Base-by-base conservation (phyloP, 1,140 invertebrate genomes). In the Tetraneura akinire region DNA sequence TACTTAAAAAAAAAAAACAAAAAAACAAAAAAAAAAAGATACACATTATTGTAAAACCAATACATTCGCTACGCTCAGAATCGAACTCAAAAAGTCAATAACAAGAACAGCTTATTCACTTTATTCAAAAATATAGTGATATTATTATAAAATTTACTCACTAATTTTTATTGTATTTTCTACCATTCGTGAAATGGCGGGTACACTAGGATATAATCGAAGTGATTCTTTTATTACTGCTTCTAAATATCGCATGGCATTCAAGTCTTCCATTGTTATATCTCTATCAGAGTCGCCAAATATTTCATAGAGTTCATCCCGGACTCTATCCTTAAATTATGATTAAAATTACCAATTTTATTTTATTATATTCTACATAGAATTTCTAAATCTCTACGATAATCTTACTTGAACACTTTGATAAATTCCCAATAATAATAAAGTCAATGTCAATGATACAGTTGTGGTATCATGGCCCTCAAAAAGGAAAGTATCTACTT, bases 401-500 rank as follows among this genome's bases (percentile, higher is more conserved):
- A n/a, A 45, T 9, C 71, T 87, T 83, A 88, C 87, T 86, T 91
- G 90, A 81, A 88, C 87, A 78, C 92, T 88, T 6, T 87, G 89
- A 85, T 92, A 85, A 81, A 87, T 88, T 1, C 90, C 92, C 10
- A 94, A 83, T 13, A 90, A 83, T 85, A 92, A 91, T 16, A 93
- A 85, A 10, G 88, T 88, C 88, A 90, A 93, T 53, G 87, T 87
- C 29, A 92, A 86, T 2, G 88, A 91, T 2, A 90, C 87, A 1
- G 91, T 89, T 1, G 92, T 93, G 18, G 94, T 95, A 84, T 95
- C 94, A 83, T 95, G 93, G 14, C 92, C 92, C 66, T 66, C 71
- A 73, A 82, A 82, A 55, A 82, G 78, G 66, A 82, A 82, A 29
- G 82, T 82, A 21, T 82, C 81, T 3, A 82, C 81, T 66, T 82